A percentile compares a stretch with the other conserved stretches of the same genome.
These are phyloP conservation scores for Euwallacea similis DNA, from an alignment of 1,140 invertebrate genomes.

Conservation along the genomic window DNA sequence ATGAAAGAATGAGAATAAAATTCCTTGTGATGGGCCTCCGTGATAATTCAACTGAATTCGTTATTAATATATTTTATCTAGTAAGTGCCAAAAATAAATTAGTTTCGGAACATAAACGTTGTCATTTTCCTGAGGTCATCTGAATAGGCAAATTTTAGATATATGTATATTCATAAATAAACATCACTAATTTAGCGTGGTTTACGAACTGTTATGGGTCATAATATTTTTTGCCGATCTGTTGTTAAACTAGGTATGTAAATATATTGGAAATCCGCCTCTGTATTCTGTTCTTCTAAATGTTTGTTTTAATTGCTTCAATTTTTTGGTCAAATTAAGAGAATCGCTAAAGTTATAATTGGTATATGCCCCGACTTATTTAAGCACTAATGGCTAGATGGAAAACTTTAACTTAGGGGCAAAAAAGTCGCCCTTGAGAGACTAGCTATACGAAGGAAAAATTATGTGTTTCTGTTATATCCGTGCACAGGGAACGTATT, in stretches of 20 bases:
- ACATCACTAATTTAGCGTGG: too few relatives aligned
- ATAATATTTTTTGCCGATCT: too few relatives aligned
- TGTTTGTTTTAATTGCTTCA: constrained; percentile 17
- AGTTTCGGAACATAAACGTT: neutral
- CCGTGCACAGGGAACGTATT: constrained; percentile 2
- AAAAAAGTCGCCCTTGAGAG: neutral
- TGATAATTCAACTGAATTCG: too few relatives aligned
- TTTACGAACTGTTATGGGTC: too few relatives aligned
- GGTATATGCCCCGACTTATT: constrained; percentile 7
- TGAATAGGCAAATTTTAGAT: too few relatives aligned
- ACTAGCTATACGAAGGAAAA: neutral
- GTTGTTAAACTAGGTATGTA: too few relatives aligned
- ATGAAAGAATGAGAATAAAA: too few relatives aligned
- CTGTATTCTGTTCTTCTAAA: neutral
- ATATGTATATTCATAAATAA: too few relatives aligned
- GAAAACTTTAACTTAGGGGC: neutral
- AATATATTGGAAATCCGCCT: too few relatives aligned
- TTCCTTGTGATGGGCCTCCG: too few relatives aligned
- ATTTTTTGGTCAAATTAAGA: constrained; percentile 12
- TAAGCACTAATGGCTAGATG: neutral
- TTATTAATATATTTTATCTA: constrained; percentile 38
- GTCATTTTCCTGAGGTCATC: too few relatives aligned
- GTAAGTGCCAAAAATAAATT: neutral
- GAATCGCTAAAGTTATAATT: constrained; percentile 18
- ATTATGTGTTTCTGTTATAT: neutral